phyloP scores from a whole-genome alignment of 2,797 vertebrate genomes.

The Echiichthys vipera region DNA sequence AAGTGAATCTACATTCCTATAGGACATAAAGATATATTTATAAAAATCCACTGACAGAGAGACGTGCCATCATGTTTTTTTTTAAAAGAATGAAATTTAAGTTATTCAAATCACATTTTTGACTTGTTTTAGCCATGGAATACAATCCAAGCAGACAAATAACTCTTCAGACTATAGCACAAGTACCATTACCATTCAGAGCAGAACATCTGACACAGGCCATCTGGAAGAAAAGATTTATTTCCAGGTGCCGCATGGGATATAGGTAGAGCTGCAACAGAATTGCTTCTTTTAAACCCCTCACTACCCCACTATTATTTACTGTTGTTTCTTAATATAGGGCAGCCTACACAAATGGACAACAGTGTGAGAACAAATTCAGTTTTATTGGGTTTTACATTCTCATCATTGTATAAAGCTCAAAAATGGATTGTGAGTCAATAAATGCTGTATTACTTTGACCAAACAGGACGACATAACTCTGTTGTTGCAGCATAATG shows the following conservation, averaged over 20 bases:
- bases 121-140: constrained; percentile 6
- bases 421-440: constrained; percentile 36
- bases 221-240: constrained; percentile 32
- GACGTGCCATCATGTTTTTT: neutral
- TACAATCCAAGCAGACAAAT: constrained; percentile 12
- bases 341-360: constrained; percentile 15
- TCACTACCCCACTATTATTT: constrained; percentile 26
- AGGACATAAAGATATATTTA: neutral
- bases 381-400: constrained; percentile 22
- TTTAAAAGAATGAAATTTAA: neutral
- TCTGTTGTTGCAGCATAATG: constrained; percentile 43
- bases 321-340: constrained; percentile 19
- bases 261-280: constrained; percentile 10
- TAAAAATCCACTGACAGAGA: constrained; percentile 15
- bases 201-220: constrained; percentile 22
- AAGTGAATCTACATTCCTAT: neutral
- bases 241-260: constrained; percentile 26
- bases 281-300: constrained; percentile 34
- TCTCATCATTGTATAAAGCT: constrained; percentile 23
- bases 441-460: constrained; percentile 44
- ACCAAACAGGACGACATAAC: constrained; percentile 34
- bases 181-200: constrained; percentile 28
- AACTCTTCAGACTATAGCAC: neutral
- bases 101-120: constrained; percentile 9
- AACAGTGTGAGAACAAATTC: constrained; percentile 23